A percentile compares a stretch with the other conserved stretches of the same genome.
Conservation (phyloP, 2,113 vertebrate genomes). For the Brachyistius frenatus region DNA sequence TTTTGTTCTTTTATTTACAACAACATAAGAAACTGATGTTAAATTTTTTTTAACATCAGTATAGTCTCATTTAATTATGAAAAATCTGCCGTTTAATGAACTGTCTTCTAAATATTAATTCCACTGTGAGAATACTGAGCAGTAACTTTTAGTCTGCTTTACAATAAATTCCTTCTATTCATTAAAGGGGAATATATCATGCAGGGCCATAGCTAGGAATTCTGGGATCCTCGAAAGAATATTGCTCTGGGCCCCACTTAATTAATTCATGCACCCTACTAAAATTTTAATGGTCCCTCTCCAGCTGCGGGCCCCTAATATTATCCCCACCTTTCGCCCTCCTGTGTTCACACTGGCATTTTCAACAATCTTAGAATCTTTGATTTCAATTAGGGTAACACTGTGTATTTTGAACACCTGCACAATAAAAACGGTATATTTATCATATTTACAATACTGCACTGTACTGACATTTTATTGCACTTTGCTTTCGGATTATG, state of each 20-base stretch:
- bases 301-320: conserved; percentile 68
- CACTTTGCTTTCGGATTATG: neutral
- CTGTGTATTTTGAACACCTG: neutral
- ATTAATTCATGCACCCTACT: conserved; percentile 78
- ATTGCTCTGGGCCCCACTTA: conserved; percentile 74
- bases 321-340: conserved; percentile 60
- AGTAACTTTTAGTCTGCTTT: conserved; percentile 35
- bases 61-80: conserved; percentile 33
- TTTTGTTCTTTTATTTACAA: too few relatives aligned
- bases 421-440: conserved; percentile 32
- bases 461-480: neutral
- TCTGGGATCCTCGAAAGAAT: conserved; percentile 67
- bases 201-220: conserved; percentile 59
- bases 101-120: conserved; percentile 30
- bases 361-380: conserved; percentile 30
- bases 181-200: conserved; percentile 71
- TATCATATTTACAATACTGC: neutral
- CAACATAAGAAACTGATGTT: neutral
- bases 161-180: conserved; percentile 71
- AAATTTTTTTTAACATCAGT: conserved; percentile 6
- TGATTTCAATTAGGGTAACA: conserved; percentile 66
- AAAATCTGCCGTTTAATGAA: conserved; percentile 47
- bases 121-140: conserved; percentile 17
- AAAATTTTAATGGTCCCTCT: conserved; percentile 71
- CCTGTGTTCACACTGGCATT: conserved; percentile 51